A percentile compares a stretch with the other conserved stretches of the same genome.
These are phyloP conservation scores for Drosophila leonis DNA, from an alignment of 2,888 invertebrate species.

Conservation along the genomic window DNA sequence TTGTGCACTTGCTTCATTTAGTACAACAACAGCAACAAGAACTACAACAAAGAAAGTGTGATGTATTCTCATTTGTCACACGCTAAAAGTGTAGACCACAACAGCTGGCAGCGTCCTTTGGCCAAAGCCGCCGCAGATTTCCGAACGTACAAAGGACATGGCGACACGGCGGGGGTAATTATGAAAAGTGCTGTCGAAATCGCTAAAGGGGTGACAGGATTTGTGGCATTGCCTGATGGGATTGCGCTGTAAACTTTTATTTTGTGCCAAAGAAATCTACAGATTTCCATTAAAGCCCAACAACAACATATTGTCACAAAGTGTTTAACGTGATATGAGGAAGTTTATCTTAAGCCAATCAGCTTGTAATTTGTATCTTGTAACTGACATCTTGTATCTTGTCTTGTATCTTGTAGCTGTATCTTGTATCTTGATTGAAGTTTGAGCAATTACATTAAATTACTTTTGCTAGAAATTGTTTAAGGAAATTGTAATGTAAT, in stretches of 20 bases:
- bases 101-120: conserved; percentile 32
- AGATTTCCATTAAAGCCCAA: conserved; percentile 4
- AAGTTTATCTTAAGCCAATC: not conserved
- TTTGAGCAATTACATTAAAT: not conserved
- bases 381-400: not conserved
- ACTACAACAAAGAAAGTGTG: conserved; percentile 5
- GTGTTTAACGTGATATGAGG: not conserved
- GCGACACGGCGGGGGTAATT: conserved; percentile 30
- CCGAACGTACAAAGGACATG: conserved; percentile 9
- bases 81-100: conserved; percentile 52
- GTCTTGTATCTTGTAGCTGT: not conserved
- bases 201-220: conserved; percentile 26
- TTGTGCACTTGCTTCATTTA: conserved; percentile 78
- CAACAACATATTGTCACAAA: conserved; percentile 2
- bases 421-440: not conserved
- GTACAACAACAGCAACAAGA: conserved; percentile 42
- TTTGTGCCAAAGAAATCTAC: conserved; percentile 7
- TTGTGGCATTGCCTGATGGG: conserved; percentile 16
- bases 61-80: conserved; percentile 47
- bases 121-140: conserved; percentile 25
- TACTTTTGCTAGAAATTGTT: not conserved
- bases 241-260: conserved; percentile 28
- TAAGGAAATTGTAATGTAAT: not conserved
- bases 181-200: conserved; percentile 42
- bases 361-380: not conserved